A percentile compares a stretch with the other conserved stretches of the same genome.
Conservation (phyloP, 2,888 invertebrate species). For the Patella caerulea region DNA sequence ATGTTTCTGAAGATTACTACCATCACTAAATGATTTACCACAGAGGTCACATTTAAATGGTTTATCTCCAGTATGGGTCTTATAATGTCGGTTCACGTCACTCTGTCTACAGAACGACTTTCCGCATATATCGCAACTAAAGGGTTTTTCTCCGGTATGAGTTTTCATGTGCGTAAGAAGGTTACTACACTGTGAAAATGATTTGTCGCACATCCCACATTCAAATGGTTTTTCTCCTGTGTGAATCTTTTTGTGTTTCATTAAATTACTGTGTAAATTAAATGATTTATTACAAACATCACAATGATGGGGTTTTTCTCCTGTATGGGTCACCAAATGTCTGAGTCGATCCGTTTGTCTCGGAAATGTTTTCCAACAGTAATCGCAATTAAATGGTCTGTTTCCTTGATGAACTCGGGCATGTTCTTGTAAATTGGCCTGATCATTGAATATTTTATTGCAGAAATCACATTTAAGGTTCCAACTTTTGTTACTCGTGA, state of each 20-base stretch:
- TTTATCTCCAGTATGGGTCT: background rate
- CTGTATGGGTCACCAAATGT: conserved; percentile 73
- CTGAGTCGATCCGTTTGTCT: conserved; percentile 35
- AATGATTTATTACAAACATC: conserved; percentile 69
- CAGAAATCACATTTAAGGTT: too few species aligned
- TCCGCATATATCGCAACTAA: background rate
- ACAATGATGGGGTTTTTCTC: conserved; percentile 72
- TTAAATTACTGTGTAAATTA: conserved; percentile 71
- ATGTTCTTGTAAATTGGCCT: too few species aligned
- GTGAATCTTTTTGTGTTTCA: conserved; percentile 77
- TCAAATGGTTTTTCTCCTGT: conserved; percentile 71
- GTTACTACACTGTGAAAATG: background rate
- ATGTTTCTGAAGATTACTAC: background rate
- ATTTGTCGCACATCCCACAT: conserved; percentile 69
- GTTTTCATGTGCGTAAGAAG: background rate
- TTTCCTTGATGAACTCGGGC: too few species aligned
- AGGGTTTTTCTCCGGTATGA: background rate
- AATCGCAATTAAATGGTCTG: too few species aligned
- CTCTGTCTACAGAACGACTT: background rate
- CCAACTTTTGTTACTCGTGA: too few species aligned
- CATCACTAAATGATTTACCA: background rate
- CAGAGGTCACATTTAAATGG: background rate
- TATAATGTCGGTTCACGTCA: background rate
- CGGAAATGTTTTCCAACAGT: too few species aligned
- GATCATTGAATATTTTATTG: too few species aligned